phyloP scores from a whole-genome alignment of 2,113 vertebrate species.

The Platichthys flesus region DNA sequence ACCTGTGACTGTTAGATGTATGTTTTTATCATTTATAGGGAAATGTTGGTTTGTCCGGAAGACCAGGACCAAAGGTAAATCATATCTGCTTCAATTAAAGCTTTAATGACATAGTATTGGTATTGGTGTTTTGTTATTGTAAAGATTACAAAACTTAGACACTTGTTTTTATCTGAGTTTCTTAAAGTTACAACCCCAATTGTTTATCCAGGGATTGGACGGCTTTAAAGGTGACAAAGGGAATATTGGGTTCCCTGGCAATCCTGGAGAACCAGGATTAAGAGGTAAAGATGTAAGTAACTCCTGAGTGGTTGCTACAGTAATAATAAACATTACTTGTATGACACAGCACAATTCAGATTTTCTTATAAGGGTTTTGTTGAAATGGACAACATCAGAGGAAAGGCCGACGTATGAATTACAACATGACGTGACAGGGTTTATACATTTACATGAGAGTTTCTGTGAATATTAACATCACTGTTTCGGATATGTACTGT shows the following conservation, averaged over 20 bases:
- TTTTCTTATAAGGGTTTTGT: background rate
- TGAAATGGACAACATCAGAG: background rate
- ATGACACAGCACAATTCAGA: slow-evolving; percentile 6
- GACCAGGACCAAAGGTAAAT: slow-evolving; percentile 89
- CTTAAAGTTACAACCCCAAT: background rate
- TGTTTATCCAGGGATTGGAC: slow-evolving; percentile 81
- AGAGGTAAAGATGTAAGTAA: slow-evolving; percentile 97
- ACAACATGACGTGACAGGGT: background rate
- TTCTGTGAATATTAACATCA: background rate
- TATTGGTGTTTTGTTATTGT: background rate
- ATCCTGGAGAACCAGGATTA: slow-evolving; percentile 85
- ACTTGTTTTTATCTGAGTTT: background rate
- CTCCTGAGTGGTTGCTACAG: slow-evolving; percentile 68
- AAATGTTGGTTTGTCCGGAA: slow-evolving; percentile 92
- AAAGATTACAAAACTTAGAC: too few species aligned
- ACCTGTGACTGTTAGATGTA: background rate
- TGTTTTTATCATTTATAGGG: slow-evolving; percentile 80
- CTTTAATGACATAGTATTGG: background rate
- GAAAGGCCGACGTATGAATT: background rate
- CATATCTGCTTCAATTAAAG: background rate
- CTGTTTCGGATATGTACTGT: background rate
- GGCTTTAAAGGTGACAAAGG: slow-evolving; percentile 86
- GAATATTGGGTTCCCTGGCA: slow-evolving; percentile 77
- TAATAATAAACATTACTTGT: slow-evolving; percentile 15
- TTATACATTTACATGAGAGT: background rate